Percentiles rank a stretch among this genome's conserved stretches.
These are phyloP conservation scores for Litocranius walleri DNA, from an alignment of 2,113 vertebrate genomes.

Conservation along the genomic window DNA sequence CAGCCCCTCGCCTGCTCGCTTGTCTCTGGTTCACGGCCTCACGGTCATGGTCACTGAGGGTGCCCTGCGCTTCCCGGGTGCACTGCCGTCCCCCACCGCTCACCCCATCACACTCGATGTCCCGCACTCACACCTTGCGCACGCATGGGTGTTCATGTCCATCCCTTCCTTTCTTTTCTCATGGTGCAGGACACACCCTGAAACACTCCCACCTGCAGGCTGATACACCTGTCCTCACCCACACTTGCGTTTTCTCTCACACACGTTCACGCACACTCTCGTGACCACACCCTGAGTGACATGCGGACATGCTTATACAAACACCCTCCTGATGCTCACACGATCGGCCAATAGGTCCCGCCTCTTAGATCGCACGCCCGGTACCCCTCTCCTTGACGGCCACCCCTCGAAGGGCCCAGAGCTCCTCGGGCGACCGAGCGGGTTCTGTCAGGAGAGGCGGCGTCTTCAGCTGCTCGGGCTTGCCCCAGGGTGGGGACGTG, in stretches of 20 bases:
- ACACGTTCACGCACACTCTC: not conserved
- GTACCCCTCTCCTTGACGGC: not conserved
- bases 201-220: rapidly evolving
- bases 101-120: not conserved
- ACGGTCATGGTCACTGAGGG: rapidly evolving
- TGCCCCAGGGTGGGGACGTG: not conserved
- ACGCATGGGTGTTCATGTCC: rapidly evolving
- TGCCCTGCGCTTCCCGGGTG: not conserved
- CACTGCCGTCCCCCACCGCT: not conserved
- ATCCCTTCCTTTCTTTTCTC: not conserved
- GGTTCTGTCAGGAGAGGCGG: not conserved
- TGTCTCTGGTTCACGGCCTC: too few relatives aligned
- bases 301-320: not conserved
- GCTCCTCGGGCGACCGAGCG: not conserved
- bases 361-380: rapidly evolving
- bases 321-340: not conserved
- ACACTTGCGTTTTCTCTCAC: not conserved
- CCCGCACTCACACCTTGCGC: not conserved
- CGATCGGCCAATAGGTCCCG: rapidly evolving
- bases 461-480: not conserved
- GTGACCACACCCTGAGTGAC: not conserved
- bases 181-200: not conserved
- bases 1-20: rapidly evolving
- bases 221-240: not conserved
- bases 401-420: not conserved